Conservation (phyloP, 2,888 invertebrate genomes). For the Cotesia congregata region DNA sequence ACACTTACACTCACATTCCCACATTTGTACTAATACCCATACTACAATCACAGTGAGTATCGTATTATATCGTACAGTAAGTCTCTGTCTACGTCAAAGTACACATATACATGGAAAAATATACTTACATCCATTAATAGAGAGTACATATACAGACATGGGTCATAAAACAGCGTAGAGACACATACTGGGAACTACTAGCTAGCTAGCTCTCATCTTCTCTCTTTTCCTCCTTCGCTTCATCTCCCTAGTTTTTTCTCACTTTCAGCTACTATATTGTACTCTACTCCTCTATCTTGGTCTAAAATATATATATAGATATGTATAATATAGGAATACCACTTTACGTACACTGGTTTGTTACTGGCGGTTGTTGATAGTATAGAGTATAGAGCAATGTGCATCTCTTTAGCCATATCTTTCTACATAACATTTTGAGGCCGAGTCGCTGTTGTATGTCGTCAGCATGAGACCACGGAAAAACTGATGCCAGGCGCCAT, state of each 20-base stretch:
- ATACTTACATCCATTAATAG: neutral
- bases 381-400: conserved; percentile 23
- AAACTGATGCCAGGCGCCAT: conserved; percentile 69
- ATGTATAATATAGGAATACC: neutral
- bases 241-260: conserved; percentile 43
- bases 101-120: conserved; percentile 34
- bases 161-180: neutral
- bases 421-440: conserved; percentile 25
- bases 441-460: conserved; percentile 33
- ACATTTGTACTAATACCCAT: too few relatives aligned
- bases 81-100: conserved; percentile 40
- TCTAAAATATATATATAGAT: too few relatives aligned
- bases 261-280: conserved; percentile 22
- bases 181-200: neutral
- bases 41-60: conserved; percentile 39
- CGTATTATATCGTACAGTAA: conserved; percentile 33
- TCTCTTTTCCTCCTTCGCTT: conserved; percentile 20
- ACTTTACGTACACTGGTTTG: neutral
- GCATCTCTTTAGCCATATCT: conserved; percentile 33
- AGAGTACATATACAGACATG: conserved; percentile 48
- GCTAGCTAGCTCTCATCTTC: conserved; percentile 43
- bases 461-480: conserved; percentile 57
- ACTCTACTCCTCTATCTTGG: neutral
- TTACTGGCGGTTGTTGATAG: too few relatives aligned
- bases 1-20: conserved; percentile 6